Evolutionary conservation across 1,140 invertebrate species (phyloP), one percentile per base, ranked within the genome.

Genomic region (Gryllus bimaculatus): DNA sequence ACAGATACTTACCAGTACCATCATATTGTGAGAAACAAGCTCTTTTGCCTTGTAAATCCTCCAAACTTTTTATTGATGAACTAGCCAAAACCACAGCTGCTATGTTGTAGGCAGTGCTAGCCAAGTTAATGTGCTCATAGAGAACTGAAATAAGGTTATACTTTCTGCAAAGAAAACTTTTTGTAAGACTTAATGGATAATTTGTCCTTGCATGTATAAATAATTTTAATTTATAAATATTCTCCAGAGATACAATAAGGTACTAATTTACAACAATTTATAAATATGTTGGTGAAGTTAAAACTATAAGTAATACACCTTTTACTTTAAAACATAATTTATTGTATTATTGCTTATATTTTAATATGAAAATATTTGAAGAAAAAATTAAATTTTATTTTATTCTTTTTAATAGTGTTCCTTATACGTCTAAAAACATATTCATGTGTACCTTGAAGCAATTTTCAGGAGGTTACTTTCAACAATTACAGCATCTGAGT

Each of bases 11-110:
- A 66, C 92, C 90, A 47, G 92, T 84, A 39, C 92, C 92, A 83
- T 90, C 89, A 82, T 88, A 91, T 8, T 85, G 86, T 2, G 92
- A 89, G 81, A 94, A 90, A 83, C 92, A 94, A 1, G 93, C 93
- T 49, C 89, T 89, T 79, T 90, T 89, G 5, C 90, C 90, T 82
- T 86, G 86, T 47, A 95, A 83, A 83, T 94, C 90, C 74, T 86
- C 83, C 74, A 94, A 86, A 12, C 82, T 89, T 18, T 86, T 85
- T 73, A 91, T 89, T 10, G 85, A 85, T 0, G 91, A 88, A 81
- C 89, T 85, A n/a, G 86, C 88, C 81, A 87, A 91, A 0, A 94
- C 90, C 8, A 96, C 88, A 0, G 92, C 92, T 0, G 92, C 91
- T 3, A 93, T 90, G 8, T 89, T 87, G 82, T 91, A 90, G 39